Percentiles rank a stretch among this genome's conserved stretches.
phyloP scores from a whole-genome alignment of 2,113 vertebrate species.

The Dasyornis broadbenti region DNA sequence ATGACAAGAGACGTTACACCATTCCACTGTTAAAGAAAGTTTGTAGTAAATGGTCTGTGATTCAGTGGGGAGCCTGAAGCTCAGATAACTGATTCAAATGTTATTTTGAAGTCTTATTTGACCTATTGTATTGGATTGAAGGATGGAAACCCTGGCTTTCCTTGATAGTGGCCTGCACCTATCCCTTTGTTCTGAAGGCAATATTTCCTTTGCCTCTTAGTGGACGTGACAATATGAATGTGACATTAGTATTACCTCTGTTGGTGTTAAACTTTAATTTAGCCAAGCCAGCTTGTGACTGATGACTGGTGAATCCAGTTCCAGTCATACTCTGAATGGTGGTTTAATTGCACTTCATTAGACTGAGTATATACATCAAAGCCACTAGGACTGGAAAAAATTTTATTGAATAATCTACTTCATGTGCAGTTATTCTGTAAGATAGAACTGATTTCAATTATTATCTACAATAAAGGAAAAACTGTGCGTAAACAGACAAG shows the following conservation, averaged over 20 bases:
- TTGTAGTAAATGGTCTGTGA: neutral
- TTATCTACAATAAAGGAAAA: neutral
- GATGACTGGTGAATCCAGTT: neutral
- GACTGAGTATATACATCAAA: neutral
- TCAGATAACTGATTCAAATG: neutral
- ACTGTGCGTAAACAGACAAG: neutral
- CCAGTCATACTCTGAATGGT: neutral
- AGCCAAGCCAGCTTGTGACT: neutral
- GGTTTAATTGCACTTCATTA: neutral
- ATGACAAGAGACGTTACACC: neutral
- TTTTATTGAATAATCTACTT: neutral
- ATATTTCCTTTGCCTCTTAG: neutral
- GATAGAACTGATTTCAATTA: neutral
- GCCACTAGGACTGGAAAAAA: neutral
- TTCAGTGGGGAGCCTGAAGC: neutral
- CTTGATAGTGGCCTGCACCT: neutral
- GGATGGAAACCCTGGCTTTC: neutral
- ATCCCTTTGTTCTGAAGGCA: neutral
- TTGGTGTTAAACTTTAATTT: neutral
- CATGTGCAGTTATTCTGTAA: neutral
- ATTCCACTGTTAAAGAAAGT: neutral
- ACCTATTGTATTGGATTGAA: neutral
- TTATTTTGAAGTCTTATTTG: neutral
- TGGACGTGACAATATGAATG: neutral
- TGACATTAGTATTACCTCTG: neutral